Conservation (phyloP, 2,113 vertebrate species). For the Collichthys lucidus region DNA sequence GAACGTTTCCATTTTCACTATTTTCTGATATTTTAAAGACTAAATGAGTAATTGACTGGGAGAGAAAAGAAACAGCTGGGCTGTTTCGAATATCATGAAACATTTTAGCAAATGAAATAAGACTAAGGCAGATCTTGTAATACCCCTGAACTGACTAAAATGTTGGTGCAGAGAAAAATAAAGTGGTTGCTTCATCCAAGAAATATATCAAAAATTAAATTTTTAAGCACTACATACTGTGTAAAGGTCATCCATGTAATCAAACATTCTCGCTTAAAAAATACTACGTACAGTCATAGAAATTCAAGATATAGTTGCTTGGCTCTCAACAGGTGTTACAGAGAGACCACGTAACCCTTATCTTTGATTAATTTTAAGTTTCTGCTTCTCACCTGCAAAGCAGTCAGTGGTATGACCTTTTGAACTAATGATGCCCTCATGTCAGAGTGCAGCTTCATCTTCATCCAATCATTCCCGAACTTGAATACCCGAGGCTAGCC, state of each 20-base stretch:
- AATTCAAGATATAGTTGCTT: conserved; percentile 12
- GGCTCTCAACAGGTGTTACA: conserved; percentile 17
- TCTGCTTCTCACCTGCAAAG: conserved; percentile 41
- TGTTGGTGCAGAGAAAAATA: background rate
- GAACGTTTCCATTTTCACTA: background rate
- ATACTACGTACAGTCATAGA: background rate
- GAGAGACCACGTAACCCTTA: conserved; percentile 32
- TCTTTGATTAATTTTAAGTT: conserved; percentile 37
- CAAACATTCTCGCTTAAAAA: background rate
- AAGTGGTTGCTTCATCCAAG: background rate
- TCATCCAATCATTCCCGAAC: conserved; percentile 29
- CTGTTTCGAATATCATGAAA: too few species aligned
- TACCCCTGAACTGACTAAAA: background rate
- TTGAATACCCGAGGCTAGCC: background rate
- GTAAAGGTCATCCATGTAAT: conserved; percentile 1
- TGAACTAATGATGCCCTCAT: conserved; percentile 53
- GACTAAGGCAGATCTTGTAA: background rate
- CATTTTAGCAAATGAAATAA: background rate
- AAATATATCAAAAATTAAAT: background rate
- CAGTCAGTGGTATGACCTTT: conserved; percentile 31
- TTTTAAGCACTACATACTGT: background rate
- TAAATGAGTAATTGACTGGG: background rate
- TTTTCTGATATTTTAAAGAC: background rate
- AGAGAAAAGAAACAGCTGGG: background rate
- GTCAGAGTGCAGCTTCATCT: conserved; percentile 40